These are phyloP conservation scores for Fundulus diaphanus DNA, from an alignment of 2,797 vertebrate species.

Conservation along the genomic window DNA sequence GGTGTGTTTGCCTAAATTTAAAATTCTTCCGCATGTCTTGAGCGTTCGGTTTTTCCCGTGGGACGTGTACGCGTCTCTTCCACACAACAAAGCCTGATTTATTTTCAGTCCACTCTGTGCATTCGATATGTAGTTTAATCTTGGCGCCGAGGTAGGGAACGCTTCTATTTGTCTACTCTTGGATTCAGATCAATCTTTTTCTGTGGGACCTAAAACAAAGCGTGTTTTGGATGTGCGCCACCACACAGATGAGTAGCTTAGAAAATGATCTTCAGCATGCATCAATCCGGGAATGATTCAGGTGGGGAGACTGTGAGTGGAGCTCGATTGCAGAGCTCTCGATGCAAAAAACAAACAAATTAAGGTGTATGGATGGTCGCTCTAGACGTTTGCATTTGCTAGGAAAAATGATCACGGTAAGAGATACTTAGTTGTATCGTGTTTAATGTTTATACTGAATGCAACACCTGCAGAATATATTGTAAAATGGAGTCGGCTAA, in stretches of 20 bases:
- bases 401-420: conserved; percentile 27
- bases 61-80: conserved; percentile 58
- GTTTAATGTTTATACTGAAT: conserved; percentile 4
- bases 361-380: conserved; percentile 36
- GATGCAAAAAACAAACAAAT: conserved; percentile 69
- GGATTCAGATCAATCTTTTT: conserved; percentile 69
- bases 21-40: conserved; percentile 58
- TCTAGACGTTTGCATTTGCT: conserved; percentile 17
- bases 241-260: conserved; percentile 70
- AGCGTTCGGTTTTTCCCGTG: conserved; percentile 45
- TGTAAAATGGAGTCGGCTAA: conserved; percentile 3
- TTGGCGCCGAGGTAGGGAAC: conserved; percentile 67
- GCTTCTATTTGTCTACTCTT: conserved; percentile 67
- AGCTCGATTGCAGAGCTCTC: conserved; percentile 57
- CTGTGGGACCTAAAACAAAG: conserved; percentile 76
- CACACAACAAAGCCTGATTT: conserved; percentile 69
- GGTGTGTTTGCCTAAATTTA: conserved; percentile 50
- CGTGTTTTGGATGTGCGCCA: conserved; percentile 73
- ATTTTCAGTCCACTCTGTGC: conserved; percentile 64
- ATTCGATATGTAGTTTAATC: conserved; percentile 68
- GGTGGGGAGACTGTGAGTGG: conserved; percentile 60
- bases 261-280: conserved; percentile 73
- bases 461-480: conserved; percentile 1
- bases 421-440: conserved; percentile 25
- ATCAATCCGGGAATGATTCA: conserved; percentile 71